Conservation (phyloP, 2,797 vertebrate species). For the Hippoglossus hippoglossus region DNA sequence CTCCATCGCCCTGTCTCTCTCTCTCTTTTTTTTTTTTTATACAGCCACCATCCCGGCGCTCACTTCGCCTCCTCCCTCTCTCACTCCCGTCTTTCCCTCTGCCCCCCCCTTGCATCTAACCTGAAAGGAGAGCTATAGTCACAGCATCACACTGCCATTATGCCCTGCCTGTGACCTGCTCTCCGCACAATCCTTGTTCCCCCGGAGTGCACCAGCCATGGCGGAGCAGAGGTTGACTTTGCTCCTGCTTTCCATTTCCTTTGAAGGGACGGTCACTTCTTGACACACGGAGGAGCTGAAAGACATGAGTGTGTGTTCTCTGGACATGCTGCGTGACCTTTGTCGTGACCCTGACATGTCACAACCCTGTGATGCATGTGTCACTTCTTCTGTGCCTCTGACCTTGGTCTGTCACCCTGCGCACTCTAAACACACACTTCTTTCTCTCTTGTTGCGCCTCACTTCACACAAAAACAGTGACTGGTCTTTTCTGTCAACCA, state of each 20-base stretch:
- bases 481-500: constrained; percentile 18
- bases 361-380: constrained; percentile 87
- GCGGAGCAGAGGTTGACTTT: constrained; percentile 66
- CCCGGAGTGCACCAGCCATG: constrained; percentile 39
- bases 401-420: constrained; percentile 69
- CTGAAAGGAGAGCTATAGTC: constrained; percentile 91
- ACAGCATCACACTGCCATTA: constrained; percentile 90
- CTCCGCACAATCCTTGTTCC: constrained; percentile 82
- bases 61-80: constrained; percentile 29
- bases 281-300: constrained; percentile 29
- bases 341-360: constrained; percentile 78
- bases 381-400: constrained; percentile 80
- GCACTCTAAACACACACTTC: constrained; percentile 50
- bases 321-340: constrained; percentile 59
- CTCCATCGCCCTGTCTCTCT: constrained; percentile 57
- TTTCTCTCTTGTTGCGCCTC: constrained; percentile 38
- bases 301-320: constrained; percentile 55
- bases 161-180: constrained; percentile 86
- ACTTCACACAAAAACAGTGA: constrained; percentile 37
- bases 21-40: constrained; percentile 41
- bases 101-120: constrained; percentile 82
- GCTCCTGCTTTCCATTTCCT: constrained; percentile 84
- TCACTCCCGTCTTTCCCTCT: constrained; percentile 55
- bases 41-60: constrained; percentile 18
- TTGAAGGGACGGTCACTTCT: constrained; percentile 53